A percentile compares a stretch with the other conserved stretches of the same genome.
phyloP scores from a whole-genome alignment of 2,888 invertebrate species.

The Teleiodes luculella region DNA sequence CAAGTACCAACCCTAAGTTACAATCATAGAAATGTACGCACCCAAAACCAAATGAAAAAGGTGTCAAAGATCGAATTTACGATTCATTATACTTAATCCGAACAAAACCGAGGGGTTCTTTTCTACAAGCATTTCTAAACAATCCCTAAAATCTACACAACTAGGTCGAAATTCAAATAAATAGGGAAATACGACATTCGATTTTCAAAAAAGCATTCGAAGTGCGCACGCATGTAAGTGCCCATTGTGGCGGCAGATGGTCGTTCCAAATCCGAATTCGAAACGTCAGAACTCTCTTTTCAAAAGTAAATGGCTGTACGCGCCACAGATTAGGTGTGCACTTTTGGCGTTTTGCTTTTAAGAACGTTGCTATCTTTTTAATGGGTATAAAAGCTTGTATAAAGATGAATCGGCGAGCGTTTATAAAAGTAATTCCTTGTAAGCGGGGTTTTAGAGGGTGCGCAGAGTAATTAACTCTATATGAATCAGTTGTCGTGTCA shows the following conservation, averaged over 20 bases:
- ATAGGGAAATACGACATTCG: conserved; percentile 32
- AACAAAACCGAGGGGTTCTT: conserved; percentile 56
- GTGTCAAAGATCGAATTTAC: conserved; percentile 79
- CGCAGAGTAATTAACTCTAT: conserved; percentile 42
- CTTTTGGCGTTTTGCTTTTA: conserved; percentile 16
- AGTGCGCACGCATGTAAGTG: conserved; percentile 69
- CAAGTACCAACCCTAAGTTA: conserved; percentile 28
- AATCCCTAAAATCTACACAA: conserved; percentile 13
- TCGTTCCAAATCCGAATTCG: conserved; percentile 47
- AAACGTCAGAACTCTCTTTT: conserved; percentile 37
- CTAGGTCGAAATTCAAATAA: conserved; percentile 20
- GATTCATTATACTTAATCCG: conserved; percentile 78
- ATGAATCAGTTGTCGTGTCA: conserved; percentile 47
- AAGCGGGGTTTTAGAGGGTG: conserved; percentile 31
- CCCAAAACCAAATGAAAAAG: conserved; percentile 74
- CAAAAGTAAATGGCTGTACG: conserved; percentile 18
- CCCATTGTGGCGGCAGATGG: conserved; percentile 76
- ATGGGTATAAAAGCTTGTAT: conserved; percentile 33
- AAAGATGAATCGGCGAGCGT: conserved; percentile 40
- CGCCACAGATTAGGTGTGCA: background rate
- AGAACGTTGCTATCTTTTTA: conserved; percentile 25
- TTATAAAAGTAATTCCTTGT: conserved; percentile 41
- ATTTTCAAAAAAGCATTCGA: conserved; percentile 62
- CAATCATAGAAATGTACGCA: conserved; percentile 65
- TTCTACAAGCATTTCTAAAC: conserved; percentile 19